These are phyloP conservation scores for Achatina immaculata DNA, from an alignment of 1,140 invertebrate genomes.

Conservation along the genomic window DNA sequence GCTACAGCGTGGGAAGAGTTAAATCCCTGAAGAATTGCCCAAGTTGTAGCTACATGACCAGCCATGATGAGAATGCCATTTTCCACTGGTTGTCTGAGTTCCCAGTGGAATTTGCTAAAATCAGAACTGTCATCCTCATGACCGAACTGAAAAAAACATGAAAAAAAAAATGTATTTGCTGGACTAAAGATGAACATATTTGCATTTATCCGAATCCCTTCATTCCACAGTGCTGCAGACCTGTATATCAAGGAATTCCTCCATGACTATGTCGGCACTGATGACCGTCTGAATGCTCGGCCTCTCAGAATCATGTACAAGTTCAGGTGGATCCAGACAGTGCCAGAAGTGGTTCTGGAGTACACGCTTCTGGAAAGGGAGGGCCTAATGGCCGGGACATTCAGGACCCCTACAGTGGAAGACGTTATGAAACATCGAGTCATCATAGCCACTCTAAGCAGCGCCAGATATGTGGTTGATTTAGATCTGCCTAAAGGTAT, in stretches of 20 bases:
- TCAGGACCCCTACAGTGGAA: slow-evolving; percentile 74
- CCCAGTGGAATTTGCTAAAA: too few relatives aligned
- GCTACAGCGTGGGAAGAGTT: too few relatives aligned
- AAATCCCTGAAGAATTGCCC: too few relatives aligned
- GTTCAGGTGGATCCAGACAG: slow-evolving; percentile 83
- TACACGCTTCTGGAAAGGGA: slow-evolving; percentile 82
- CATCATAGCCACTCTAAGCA: slow-evolving; percentile 85
- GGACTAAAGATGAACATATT: too few relatives aligned
- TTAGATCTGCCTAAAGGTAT: slow-evolving; percentile 77
- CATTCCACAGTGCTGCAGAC: slow-evolving; percentile 77
- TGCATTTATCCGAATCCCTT: too few relatives aligned
- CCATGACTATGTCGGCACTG: slow-evolving; percentile 79
- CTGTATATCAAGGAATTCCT: slow-evolving; percentile 86
- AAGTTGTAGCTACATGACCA: too few relatives aligned
- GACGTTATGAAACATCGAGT: slow-evolving; percentile 82
- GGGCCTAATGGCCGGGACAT: slow-evolving; percentile 63
- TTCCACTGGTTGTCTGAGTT: too few relatives aligned
- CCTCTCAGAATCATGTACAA: slow-evolving; percentile 88
- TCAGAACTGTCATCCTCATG: too few relatives aligned
- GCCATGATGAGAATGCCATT: too few relatives aligned
- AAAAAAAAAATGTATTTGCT: too few relatives aligned
- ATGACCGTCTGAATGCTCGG: slow-evolving; percentile 76
- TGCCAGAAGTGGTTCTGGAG: slow-evolving; percentile 79
- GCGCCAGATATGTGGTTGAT: slow-evolving; percentile 80
- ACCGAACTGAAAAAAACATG: too few relatives aligned